Percentiles rank a stretch among this genome's conserved stretches.
Conservation (phyloP, 2,888 invertebrate species). For the Colletes collaris region DNA sequence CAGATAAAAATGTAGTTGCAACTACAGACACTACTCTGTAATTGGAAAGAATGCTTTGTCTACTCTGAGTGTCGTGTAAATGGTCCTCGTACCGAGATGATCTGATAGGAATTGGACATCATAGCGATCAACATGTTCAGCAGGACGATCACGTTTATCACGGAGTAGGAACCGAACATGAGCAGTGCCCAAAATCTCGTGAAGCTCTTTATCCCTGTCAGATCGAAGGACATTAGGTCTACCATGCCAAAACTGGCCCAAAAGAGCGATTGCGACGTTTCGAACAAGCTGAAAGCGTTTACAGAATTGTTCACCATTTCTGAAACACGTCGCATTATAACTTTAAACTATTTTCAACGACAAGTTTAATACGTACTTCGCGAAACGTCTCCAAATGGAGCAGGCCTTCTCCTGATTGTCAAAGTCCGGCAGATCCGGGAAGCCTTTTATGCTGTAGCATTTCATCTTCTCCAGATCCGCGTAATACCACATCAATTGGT, state of each 20-base stretch:
- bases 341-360: neutral
- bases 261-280: constrained; percentile 98
- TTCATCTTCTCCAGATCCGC: constrained; percentile 94
- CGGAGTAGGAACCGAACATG: constrained; percentile 99
- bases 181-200: constrained; percentile 98
- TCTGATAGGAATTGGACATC: constrained; percentile 99
- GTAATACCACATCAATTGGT: constrained; percentile 96
- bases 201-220: constrained; percentile 97
- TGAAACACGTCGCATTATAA: no score
- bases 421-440: constrained; percentile 89
- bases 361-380: constrained; percentile 87
- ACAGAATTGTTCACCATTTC: no score
- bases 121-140: constrained; percentile 99
- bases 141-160: constrained; percentile 97
- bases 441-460: constrained; percentile 89
- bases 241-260: constrained; percentile 99
- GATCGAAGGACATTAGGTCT: constrained; percentile 96
- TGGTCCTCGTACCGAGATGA: constrained; percentile 91
- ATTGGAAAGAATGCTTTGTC: neutral
- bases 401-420: constrained; percentile 93
- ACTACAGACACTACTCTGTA: no score
- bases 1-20: no score
- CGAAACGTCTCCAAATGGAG: constrained; percentile 93
- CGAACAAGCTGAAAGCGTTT: constrained; percentile 90
- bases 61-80: no score